phyloP scores from a whole-genome alignment of 1,140 invertebrate genomes.

The Homalodisca vitripennis region DNA sequence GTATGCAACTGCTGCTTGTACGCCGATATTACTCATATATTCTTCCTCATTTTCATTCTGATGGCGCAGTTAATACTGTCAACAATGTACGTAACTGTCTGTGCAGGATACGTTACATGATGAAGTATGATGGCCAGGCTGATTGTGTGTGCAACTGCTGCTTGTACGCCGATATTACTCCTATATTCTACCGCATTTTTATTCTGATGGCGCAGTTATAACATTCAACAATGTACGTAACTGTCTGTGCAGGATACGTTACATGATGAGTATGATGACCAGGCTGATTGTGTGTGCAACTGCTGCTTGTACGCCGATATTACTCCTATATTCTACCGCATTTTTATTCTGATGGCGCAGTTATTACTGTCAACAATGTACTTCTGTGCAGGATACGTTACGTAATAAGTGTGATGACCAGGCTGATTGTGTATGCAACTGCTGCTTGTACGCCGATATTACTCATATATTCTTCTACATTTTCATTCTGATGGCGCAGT shows the following conservation, averaged over 20 bases:
- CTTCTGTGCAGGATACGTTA: slow-evolving; percentile 95
- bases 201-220: slow-evolving; percentile 99
- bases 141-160: slow-evolving; percentile 98
- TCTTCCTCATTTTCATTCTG: slow-evolving; percentile 98
- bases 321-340: slow-evolving; percentile 98
- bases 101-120: slow-evolving; percentile 95
- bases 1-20: slow-evolving; percentile 98
- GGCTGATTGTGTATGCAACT: slow-evolving; percentile 94
- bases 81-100: no score
- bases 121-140: slow-evolving; percentile 85
- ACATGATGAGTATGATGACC: no score
- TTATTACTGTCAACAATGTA: no score
- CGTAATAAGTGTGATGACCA: slow-evolving; percentile 90
- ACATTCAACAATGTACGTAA: no score
- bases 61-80: slow-evolving; percentile 99
- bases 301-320: slow-evolving; percentile 97
- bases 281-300: slow-evolving; percentile 96
- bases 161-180: slow-evolving; percentile 93
- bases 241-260: no score
- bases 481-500: slow-evolving; percentile 99
- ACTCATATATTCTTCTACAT: slow-evolving; percentile 99
- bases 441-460: slow-evolving; percentile 95
- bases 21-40: slow-evolving; percentile 94
- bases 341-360: slow-evolving; percentile 99
- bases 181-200: slow-evolving; percentile 99